Evolutionary conservation across 2,797 vertebrate species (phyloP).

Genomic region (Brachyalestes nurse): DNA sequence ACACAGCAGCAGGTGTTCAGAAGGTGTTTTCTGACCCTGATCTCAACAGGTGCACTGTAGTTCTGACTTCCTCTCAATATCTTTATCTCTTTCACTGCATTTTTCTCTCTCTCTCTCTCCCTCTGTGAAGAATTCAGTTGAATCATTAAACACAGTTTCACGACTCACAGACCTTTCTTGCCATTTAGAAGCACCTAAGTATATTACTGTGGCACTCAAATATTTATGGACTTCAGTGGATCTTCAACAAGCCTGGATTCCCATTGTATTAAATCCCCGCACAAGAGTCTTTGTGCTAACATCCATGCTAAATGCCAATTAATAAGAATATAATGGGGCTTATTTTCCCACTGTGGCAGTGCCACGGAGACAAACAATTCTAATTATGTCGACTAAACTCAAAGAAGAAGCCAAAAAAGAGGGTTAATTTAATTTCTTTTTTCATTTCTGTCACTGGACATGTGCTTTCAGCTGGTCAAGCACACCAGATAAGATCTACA

Average conservation of each 20-base stretch:
- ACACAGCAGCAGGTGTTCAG: slow-evolving; percentile 24
- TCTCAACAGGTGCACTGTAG: slow-evolving; percentile 41
- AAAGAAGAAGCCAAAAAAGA: slow-evolving; percentile 48
- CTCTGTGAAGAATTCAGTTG: not conserved
- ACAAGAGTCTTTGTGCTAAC: slow-evolving; percentile 38
- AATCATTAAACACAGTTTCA: slow-evolving; percentile 25
- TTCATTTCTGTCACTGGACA: slow-evolving; percentile 34
- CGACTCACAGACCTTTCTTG: not conserved
- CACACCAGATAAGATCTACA: not conserved
- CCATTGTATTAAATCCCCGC: slow-evolving; percentile 50
- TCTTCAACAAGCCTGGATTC: slow-evolving; percentile 38
- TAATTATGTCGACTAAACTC: slow-evolving; percentile 25
- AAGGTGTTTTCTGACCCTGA: slow-evolving; percentile 38
- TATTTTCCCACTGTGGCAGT: slow-evolving; percentile 42
- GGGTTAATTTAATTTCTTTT: slow-evolving; percentile 45
- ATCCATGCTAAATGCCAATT: slow-evolving; percentile 52
- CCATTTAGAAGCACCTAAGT: slow-evolving; percentile 38
- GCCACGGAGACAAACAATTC: slow-evolving; percentile 26
- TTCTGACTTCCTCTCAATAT: not conserved
- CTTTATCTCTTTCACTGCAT: not conserved
- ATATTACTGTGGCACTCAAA: slow-evolving; percentile 16
- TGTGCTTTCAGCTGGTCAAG: not conserved
- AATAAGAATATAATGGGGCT: slow-evolving; percentile 45
- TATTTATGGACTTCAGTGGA: slow-evolving; percentile 39
- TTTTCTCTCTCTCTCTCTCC: not conserved